Percentiles rank a stretch among this genome's conserved stretches.
Evolutionary conservation across 64 coral and sea anemone genomes (phyloP).

Genomic region (Actinia equina): DNA sequence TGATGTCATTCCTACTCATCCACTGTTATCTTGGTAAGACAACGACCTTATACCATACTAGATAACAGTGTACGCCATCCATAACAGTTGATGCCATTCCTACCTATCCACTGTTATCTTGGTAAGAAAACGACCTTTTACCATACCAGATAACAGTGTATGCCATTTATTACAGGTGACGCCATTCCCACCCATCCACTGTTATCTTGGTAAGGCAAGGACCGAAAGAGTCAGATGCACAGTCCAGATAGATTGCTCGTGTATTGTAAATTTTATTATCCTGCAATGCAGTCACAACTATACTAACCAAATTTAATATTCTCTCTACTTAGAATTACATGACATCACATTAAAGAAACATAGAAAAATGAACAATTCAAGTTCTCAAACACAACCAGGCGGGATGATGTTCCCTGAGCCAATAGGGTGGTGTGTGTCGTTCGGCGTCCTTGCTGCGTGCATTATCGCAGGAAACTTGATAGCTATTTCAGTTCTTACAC

Average conservation of each 20-base stretch:
- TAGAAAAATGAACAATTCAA: not conserved
- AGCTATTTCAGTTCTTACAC: conserved; percentile 54
- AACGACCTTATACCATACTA: no score
- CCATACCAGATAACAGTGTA: no score
- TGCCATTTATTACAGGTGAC: no score
- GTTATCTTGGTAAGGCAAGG: no score
- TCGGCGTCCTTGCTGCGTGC: conserved; percentile 20
- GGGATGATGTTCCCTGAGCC: not conserved
- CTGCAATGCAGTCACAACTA: not conserved
- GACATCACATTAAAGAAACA: not conserved
- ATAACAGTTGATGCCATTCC: no score
- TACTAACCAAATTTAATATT: not conserved
- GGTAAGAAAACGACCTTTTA: no score
- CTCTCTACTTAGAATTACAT: not conserved
- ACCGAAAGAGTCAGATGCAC: no score
- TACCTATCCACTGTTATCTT: no score
- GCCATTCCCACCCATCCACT: no score
- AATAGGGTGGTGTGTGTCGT: conserved; percentile 20
- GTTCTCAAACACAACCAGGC: not conserved
- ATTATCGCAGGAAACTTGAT: conserved; percentile 42
- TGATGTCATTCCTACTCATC: no score
- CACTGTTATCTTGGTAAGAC: no score
- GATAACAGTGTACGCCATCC: no score
- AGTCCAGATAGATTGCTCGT: not conserved
- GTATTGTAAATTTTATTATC: not conserved